Evolutionary conservation across 1,140 invertebrate genomes (phyloP).

Genomic region (Capitella teleta): DNA sequence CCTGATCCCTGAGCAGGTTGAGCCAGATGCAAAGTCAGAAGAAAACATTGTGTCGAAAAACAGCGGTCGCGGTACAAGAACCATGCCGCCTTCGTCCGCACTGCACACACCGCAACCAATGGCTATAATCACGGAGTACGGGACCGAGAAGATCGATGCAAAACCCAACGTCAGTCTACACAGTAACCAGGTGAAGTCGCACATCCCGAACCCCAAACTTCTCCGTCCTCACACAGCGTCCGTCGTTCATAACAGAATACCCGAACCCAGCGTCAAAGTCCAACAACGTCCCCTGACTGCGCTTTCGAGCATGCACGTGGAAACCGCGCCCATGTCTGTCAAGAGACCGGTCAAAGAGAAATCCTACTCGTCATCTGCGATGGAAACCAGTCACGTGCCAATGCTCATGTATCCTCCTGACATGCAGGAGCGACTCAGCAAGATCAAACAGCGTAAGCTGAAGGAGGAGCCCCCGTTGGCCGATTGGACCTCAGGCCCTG

Average conservation of each 20-base stretch:
- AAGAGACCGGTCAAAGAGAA: neutral
- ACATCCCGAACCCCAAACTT: conserved; percentile 25
- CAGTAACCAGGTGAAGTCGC: conserved; percentile 22
- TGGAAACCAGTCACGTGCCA: conserved; percentile 22
- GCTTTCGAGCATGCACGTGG: neutral
- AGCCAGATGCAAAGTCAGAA: neutral
- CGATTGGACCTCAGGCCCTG: conserved; percentile 3
- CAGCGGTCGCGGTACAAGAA: neutral
- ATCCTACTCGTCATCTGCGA: conserved; percentile 5
- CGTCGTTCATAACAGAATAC: conserved; percentile 15
- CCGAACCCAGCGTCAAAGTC: conserved; percentile 7
- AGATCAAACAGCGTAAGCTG: neutral
- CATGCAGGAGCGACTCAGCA: neutral
- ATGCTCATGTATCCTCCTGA: conserved; percentile 32
- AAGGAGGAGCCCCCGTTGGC: neutral
- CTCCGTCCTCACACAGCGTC: conserved; percentile 31
- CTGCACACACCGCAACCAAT: too few species aligned
- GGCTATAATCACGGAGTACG: conserved; percentile 17
- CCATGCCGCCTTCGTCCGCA: too few species aligned
- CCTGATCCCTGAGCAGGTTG: neutral
- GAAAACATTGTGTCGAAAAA: neutral
- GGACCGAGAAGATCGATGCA: conserved; percentile 18
- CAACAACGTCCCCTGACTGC: conserved; percentile 6
- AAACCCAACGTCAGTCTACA: conserved; percentile 21
- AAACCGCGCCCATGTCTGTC: neutral